Evolutionary conservation across 2,888 invertebrate species (phyloP).

Genomic region (Rhagophthalmus giganteus): DNA sequence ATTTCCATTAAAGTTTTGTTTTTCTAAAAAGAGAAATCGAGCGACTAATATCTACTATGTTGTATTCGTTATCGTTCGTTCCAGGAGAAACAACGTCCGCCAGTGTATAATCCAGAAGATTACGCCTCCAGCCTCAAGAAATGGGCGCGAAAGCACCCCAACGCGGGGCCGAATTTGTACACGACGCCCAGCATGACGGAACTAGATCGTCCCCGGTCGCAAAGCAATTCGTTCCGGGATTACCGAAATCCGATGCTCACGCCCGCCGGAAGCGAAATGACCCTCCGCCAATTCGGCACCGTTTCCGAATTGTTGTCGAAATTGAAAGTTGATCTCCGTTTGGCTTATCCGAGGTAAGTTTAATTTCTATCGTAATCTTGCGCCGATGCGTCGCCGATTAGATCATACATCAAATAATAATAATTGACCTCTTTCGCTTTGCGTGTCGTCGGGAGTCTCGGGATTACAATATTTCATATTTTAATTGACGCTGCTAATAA

Average conservation of each 20-base stretch:
- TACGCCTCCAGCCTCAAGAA: constrained; percentile 79
- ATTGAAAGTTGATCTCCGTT: constrained; percentile 79
- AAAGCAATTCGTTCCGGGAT: constrained; percentile 47
- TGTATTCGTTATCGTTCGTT: constrained; percentile 29
- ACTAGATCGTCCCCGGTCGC: constrained; percentile 41
- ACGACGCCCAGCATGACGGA: constrained; percentile 41
- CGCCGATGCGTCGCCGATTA: too few relatives aligned
- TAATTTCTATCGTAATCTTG: too few relatives aligned
- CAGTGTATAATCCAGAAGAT: constrained; percentile 89
- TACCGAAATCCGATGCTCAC: constrained; percentile 69
- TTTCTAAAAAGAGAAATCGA: background rate
- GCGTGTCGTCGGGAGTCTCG: too few relatives aligned
- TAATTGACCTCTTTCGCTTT: too few relatives aligned
- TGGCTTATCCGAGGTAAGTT: constrained; percentile 85
- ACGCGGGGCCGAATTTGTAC: constrained; percentile 48
- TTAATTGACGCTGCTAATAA: too few relatives aligned
- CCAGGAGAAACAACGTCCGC: constrained; percentile 82
- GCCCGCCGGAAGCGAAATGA: constrained; percentile 79
- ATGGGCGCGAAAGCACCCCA: constrained; percentile 71
- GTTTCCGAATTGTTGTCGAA: constrained; percentile 87
- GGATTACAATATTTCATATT: too few relatives aligned
- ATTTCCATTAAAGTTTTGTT: too few relatives aligned
- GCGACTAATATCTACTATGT: background rate
- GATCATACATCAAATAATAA: too few relatives aligned
- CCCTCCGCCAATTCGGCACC: constrained; percentile 81